These are phyloP conservation scores for Colostygia pectinataria DNA, from an alignment of 2,888 invertebrate genomes.

Conservation along the genomic window DNA sequence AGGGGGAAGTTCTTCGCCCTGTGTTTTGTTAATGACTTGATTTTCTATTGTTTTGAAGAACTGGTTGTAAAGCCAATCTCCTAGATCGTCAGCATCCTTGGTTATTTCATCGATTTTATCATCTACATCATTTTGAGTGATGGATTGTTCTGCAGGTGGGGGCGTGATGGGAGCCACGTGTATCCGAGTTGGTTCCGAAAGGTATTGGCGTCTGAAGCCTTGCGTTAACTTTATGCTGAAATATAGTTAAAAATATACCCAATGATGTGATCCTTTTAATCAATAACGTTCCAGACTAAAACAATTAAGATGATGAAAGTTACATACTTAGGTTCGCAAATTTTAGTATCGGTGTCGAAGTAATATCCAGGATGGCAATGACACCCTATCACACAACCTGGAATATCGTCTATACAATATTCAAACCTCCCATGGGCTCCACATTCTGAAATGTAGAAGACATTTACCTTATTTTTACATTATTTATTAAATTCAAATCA, in stretches of 20 bases:
- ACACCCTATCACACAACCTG: constrained; percentile 74
- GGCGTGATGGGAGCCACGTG: constrained; percentile 26
- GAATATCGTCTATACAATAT: constrained; percentile 68
- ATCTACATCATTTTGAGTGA: constrained; percentile 42
- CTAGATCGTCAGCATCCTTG: constrained; percentile 64
- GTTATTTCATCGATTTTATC: constrained; percentile 53
- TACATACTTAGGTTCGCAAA: constrained; percentile 72
- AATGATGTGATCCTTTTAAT: too few species aligned
- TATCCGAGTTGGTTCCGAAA: constrained; percentile 44
- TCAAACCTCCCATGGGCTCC: constrained; percentile 71
- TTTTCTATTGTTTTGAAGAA: constrained; percentile 75
- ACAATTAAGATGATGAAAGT: neutral
- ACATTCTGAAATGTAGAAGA: constrained; percentile 53
- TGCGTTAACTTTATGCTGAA: constrained; percentile 57
- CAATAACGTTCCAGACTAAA: too few species aligned
- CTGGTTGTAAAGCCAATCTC: constrained; percentile 76
- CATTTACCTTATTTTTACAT: too few species aligned
- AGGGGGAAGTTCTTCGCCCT: constrained; percentile 40
- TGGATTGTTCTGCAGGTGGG: constrained; percentile 30
- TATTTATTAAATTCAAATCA: too few species aligned
- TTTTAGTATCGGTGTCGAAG: constrained; percentile 72
- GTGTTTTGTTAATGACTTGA: constrained; percentile 67
- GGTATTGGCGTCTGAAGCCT: constrained; percentile 47
- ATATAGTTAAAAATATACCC: neutral
- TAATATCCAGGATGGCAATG: constrained; percentile 76